Conservation (phyloP, 2,797 vertebrate species). For the Lithobates sylvaticus region DNA sequence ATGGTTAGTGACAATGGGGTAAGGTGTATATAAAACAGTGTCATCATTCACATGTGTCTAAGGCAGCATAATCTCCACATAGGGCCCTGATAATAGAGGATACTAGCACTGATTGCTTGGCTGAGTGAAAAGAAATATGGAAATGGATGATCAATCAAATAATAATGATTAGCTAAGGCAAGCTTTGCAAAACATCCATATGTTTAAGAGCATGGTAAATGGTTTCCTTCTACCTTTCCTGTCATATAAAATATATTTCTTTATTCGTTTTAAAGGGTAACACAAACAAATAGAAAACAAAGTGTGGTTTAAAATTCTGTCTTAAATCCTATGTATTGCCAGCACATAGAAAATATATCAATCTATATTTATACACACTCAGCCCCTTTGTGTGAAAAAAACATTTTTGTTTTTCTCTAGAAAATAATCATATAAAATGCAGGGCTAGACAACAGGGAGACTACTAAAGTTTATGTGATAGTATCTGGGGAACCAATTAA, state of each 20-base stretch:
- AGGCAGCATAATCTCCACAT: no score
- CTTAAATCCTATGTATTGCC: background rate
- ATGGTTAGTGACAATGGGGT: no score
- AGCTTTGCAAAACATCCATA: no score
- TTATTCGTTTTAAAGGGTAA: background rate
- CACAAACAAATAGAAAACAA: background rate
- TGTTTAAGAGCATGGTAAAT: no score
- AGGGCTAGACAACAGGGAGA: conserved; percentile 17
- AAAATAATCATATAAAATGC: conserved; percentile 43
- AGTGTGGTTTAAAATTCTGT: background rate
- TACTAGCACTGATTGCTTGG: no score
- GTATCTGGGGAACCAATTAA: conserved; percentile 56
- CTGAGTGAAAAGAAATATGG: no score
- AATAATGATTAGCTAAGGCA: no score
- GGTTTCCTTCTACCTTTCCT: background rate
- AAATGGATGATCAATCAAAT: no score
- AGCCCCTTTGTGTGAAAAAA: background rate
- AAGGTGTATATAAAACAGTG: no score
- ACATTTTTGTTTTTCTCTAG: conserved; percentile 23
- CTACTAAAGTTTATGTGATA: conserved; percentile 33
- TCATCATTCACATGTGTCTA: no score
- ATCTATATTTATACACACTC: conserved; percentile 13
- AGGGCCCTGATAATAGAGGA: no score
- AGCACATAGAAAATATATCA: background rate
- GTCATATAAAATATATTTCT: background rate